A percentile compares a stretch with the other conserved stretches of the same genome.
phyloP scores from a whole-genome alignment of 2,888 invertebrate species.

The Dynastes hyllus region DNA sequence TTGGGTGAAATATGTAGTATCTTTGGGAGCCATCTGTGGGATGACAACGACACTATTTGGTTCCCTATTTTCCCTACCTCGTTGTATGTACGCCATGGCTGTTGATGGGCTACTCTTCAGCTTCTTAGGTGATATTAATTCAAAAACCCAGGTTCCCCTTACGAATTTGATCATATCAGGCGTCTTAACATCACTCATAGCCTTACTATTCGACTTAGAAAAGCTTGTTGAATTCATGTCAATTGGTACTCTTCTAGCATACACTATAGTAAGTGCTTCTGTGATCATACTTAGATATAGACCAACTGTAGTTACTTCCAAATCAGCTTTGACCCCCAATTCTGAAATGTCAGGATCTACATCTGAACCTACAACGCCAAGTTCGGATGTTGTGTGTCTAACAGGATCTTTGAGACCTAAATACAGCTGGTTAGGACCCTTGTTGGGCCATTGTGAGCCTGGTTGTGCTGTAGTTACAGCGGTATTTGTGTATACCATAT shows the following conservation, averaged over 20 bases:
- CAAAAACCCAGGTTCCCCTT: conserved; percentile 87
- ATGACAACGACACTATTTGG: conserved; percentile 93
- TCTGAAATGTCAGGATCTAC: conserved; percentile 68
- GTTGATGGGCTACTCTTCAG: conserved; percentile 89
- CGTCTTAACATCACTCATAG: conserved; percentile 83
- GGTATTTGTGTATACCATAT: conserved; percentile 81
- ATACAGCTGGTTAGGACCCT: conserved; percentile 83
- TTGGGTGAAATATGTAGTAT: conserved; percentile 90
- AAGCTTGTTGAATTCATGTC: conserved; percentile 96
- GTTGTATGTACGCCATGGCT: conserved; percentile 92
- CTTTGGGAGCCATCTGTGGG: conserved; percentile 91
- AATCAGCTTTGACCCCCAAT: conserved; percentile 62
- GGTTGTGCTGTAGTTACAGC: conserved; percentile 83
- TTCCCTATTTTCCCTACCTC: conserved; percentile 87
- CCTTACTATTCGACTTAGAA: conserved; percentile 89
- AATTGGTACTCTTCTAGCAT: conserved; percentile 90
- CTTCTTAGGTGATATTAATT: conserved; percentile 84
- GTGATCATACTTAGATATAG: conserved; percentile 89
- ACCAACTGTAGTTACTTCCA: conserved; percentile 60
- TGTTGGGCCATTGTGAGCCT: conserved; percentile 83
- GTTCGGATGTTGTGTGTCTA: conserved; percentile 70
- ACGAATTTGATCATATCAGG: conserved; percentile 86
- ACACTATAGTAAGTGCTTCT: conserved; percentile 93
- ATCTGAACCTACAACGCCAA: conserved; percentile 68
- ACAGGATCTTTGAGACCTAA: conserved; percentile 86